phyloP scores from a whole-genome alignment of 2,797 vertebrate species.

The Champsocephalus gunnari region DNA sequence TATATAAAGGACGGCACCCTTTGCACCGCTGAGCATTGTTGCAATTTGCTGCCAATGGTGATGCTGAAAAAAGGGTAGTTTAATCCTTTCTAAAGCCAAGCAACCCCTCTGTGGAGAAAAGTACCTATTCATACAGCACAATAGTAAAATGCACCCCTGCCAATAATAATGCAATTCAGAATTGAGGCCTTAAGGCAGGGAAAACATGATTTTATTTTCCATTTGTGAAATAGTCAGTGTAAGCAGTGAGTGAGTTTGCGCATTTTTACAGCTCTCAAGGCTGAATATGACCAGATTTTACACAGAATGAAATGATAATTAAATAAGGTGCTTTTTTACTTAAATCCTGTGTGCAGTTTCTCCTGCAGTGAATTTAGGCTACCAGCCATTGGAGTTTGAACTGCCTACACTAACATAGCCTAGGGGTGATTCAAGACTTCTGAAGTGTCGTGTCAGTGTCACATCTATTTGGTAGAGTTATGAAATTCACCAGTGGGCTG shows the following conservation, averaged over 20 bases:
- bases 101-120: conserved; percentile 48
- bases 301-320: background rate
- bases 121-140: conserved; percentile 73
- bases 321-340: background rate
- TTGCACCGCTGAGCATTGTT: background rate
- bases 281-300: background rate
- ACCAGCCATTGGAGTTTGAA: background rate
- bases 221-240: conserved; percentile 22
- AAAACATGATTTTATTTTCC: conserved; percentile 29
- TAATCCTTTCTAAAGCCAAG: conserved; percentile 26
- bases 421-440: background rate
- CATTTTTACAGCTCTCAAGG: background rate
- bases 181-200: conserved; percentile 43
- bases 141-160: conserved; percentile 55
- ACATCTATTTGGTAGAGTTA: background rate
- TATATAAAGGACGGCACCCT: conserved; percentile 25
- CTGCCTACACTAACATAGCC: background rate
- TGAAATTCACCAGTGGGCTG: background rate
- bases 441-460: conserved; percentile 29
- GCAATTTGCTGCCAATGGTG: conserved; percentile 10
- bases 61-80: conserved; percentile 14
- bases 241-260: background rate
- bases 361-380: background rate
- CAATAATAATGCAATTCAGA: conserved; percentile 69
- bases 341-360: background rate